These are phyloP conservation scores for Trichomalopsis sarcophagae DNA, from an alignment of 1,140 invertebrate species.

Conservation along the genomic window DNA sequence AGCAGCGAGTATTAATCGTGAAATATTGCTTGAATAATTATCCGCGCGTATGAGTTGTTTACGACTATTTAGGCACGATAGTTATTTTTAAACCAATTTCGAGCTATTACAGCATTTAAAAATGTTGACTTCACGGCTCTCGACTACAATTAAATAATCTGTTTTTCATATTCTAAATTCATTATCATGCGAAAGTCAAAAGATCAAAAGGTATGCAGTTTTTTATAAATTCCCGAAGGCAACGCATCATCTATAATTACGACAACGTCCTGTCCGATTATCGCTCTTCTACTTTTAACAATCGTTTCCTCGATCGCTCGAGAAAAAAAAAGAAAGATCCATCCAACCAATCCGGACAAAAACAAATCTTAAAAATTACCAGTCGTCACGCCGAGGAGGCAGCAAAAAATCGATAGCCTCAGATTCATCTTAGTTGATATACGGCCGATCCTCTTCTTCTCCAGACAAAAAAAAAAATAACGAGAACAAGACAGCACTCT, in stretches of 20 bases:
- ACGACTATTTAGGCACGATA: neutral
- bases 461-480: neutral
- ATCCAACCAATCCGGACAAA: neutral
- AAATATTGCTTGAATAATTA: neutral
- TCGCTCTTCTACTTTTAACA: too few relatives aligned
- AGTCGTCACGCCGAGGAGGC: neutral
- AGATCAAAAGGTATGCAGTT: neutral
- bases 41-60: neutral
- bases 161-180: too few relatives aligned
- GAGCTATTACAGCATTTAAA: neutral
- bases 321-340: neutral
- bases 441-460: neutral
- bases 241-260: neutral
- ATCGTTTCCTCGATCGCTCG: neutral
- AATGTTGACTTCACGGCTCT: neutral
- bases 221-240: neutral
- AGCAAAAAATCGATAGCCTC: slow-evolving; percentile 22
- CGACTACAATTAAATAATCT: neutral
- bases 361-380: slow-evolving; percentile 26
- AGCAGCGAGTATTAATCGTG: neutral
- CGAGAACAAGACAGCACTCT: neutral
- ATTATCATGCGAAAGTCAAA: neutral
- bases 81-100: too few relatives aligned
- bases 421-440: neutral
- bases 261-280: neutral